Evolutionary conservation across 2,888 invertebrate species (phyloP), one percentile per base, ranked within the genome.

Genomic region (Caenorhabditis panamensis): DNA sequence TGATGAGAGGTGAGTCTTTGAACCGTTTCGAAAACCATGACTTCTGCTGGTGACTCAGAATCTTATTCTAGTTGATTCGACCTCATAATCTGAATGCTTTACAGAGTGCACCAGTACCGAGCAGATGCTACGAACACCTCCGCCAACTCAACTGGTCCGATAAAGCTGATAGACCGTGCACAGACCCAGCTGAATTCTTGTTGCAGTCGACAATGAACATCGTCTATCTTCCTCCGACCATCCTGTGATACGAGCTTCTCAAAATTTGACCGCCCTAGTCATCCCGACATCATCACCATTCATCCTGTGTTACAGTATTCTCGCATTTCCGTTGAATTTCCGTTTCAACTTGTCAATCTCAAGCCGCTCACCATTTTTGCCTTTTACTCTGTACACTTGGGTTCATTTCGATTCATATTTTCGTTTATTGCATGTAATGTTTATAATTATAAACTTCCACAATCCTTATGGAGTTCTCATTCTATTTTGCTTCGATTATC

Each of bases 1-100:
- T 28, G 91, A 91, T 77, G 86, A 88, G 54, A 82, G 88, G 90
- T 91, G 18, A 11, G 66, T 56, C 0, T 37, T 56, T 49, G 4
- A 51, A n/a, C 28, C 16, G 31, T 31, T n/a, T 56, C 24, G 54
- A 37, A 44, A n/a, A n/a, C 18, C n/a, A n/a, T n/a, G n/a, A n/a
- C n/a, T n/a, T n/a, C n/a, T n/a, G n/a, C n/a, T n/a, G n/a, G n/a
- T n/a, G n/a, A n/a, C n/a, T n/a, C n/a, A n/a, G n/a, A n/a, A n/a
- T n/a, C n/a, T n/a, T n/a, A n/a, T n/a, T n/a, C n/a, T n/a, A n/a
- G n/a, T n/a, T n/a, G n/a, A n/a, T n/a, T n/a, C n/a, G n/a, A n/a
- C n/a, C n/a, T n/a, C n/a, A n/a, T n/a, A n/a, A 41, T 11, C 28
- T 2, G 26, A 20, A 44, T 61, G 20, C 26, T 16, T 63, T 79